Evolutionary conservation across 2,113 vertebrate genomes (phyloP).

Genomic region (Aspidoscelis tigris): DNA sequence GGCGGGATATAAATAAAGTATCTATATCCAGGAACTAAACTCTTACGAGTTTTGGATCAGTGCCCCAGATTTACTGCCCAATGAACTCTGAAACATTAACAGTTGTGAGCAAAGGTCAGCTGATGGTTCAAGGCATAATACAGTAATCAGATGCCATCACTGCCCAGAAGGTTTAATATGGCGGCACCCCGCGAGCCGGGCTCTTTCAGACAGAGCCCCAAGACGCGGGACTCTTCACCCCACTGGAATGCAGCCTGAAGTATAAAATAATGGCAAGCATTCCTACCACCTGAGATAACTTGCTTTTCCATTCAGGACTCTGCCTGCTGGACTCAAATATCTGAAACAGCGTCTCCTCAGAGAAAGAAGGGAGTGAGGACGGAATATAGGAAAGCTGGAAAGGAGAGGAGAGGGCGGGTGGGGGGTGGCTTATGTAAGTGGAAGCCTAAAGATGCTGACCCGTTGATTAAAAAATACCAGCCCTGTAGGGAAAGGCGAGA

Average conservation of each 20-base stretch:
- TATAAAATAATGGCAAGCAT: conserved; percentile 48
- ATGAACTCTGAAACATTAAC: background rate
- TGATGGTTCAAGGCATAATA: too few species aligned
- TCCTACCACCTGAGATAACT: conserved; percentile 38
- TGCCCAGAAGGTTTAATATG: background rate
- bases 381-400: background rate
- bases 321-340: conserved; percentile 64
- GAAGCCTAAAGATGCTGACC: conserved; percentile 40
- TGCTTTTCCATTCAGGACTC: conserved; percentile 56
- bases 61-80: background rate
- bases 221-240: background rate
- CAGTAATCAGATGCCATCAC: background rate
- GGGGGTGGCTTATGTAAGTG: conserved; percentile 30
- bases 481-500: conserved; percentile 6
- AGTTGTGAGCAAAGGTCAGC: background rate
- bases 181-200: background rate
- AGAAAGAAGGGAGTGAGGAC: background rate
- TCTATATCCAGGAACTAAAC: background rate
- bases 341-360: conserved; percentile 53
- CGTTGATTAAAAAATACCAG: background rate
- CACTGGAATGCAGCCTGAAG: conserved; percentile 36
- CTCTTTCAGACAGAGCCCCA: background rate
- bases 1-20: too few species aligned
- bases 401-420: background rate
- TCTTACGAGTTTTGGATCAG: background rate